Percentiles rank a stretch among this genome's conserved stretches.
phyloP scores from a whole-genome alignment of 2,113 vertebrate genomes.

The Colistium nudipinnis region DNA sequence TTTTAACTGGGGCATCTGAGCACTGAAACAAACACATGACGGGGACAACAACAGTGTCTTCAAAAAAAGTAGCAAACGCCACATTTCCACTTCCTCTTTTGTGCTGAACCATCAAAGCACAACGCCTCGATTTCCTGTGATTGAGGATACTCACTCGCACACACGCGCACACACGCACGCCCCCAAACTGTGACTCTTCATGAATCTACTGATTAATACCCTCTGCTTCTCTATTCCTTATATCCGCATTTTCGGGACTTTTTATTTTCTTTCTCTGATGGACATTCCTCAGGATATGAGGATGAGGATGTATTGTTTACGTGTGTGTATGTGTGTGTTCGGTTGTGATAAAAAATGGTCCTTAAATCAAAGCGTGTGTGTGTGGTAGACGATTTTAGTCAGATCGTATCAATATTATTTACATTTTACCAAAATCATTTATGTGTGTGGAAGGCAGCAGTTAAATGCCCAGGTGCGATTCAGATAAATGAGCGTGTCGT shows the following conservation, averaged over 20 bases:
- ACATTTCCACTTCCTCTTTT: constrained; percentile 41
- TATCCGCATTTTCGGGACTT: constrained; percentile 4
- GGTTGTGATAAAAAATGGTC: no score
- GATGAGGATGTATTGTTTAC: no score
- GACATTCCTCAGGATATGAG: no score
- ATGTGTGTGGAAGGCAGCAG: no score
- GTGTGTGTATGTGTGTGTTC: no score
- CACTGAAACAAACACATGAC: constrained; percentile 53
- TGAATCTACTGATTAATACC: constrained; percentile 33
- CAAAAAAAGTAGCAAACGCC: constrained; percentile 41
- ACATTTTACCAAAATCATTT: no score
- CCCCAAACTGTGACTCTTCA: constrained; percentile 17
- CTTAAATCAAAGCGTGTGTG: no score
- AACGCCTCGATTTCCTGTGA: constrained; percentile 12
- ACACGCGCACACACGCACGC: not conserved
- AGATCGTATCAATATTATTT: no score
- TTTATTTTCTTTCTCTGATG: not conserved
- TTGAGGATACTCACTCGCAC: not conserved
- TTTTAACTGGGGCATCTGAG: constrained; percentile 62
- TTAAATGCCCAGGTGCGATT: no score
- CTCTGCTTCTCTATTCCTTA: constrained; percentile 11
- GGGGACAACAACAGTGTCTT: constrained; percentile 41
- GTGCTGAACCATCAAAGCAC: constrained; percentile 53
- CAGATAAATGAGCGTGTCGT: no score
- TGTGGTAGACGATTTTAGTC: no score